phyloP scores from a whole-genome alignment of 2,888 invertebrate species.

The Noctuana brunneofusca region DNA sequence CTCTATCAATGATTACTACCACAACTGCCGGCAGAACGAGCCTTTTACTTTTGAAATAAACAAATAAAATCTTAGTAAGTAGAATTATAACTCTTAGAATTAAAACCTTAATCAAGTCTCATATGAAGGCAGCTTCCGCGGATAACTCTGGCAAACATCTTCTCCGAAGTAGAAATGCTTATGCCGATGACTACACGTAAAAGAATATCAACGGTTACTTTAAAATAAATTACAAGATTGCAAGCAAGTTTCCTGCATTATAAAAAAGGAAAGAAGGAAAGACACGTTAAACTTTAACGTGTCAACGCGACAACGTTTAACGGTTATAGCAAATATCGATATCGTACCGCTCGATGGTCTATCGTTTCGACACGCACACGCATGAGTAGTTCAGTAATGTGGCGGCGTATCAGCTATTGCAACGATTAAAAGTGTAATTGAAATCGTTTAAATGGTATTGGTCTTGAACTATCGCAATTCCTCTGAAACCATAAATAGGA shows the following conservation, averaged over 20 bases:
- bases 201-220: neutral
- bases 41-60: too few relatives aligned
- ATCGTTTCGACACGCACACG: slow-evolving; percentile 50
- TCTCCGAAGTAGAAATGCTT: neutral
- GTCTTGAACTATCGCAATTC: neutral
- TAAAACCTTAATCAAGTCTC: too few relatives aligned
- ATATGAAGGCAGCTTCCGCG: too few relatives aligned
- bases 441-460: slow-evolving; percentile 1
- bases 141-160: too few relatives aligned
- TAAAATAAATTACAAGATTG: neutral
- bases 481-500: neutral
- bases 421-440: neutral
- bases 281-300: too few relatives aligned
- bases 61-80: too few relatives aligned
- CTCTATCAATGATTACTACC: too few relatives aligned
- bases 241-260: neutral
- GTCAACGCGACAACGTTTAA: too few relatives aligned
- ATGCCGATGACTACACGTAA: neutral
- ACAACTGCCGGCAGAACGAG: too few relatives aligned
- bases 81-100: too few relatives aligned
- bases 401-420: slow-evolving; percentile 7
- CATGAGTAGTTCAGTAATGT: slow-evolving; percentile 37
- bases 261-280: slow-evolving; percentile 2
- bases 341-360: slow-evolving; percentile 19
- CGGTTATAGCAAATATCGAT: slow-evolving; percentile 29